Base-by-base conservation (phyloP, 2,113 vertebrate species). In the Arothron firmamentum region DNA sequence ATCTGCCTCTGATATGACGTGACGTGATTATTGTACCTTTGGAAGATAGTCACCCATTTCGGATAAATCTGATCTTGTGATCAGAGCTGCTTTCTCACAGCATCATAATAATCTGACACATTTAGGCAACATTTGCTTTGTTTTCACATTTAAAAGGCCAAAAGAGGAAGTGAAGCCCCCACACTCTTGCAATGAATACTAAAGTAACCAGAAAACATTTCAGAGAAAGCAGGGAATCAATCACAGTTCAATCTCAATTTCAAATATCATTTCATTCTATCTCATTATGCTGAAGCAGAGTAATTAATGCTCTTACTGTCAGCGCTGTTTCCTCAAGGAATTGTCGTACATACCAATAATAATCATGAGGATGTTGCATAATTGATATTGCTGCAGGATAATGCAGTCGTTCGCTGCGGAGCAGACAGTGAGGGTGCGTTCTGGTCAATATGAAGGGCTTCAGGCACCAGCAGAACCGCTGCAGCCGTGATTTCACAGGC, bases 251-350 rank as follows among this genome's bases (percentile, higher is more conserved):
- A 25, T 63, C 65, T 70, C 48, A 54, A 52, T 70, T 66, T 59
- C 31, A 56, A 56, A 45, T 59, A 69, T 79, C 66, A 65, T 54
- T 80, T 73, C 31, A 56, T 77, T 68, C n/a, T 54, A 59, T 67
- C 49, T 73, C 62, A 75, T 84, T 76, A 72, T 16, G 66, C 51
- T 60, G 13, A 5, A 50, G 45, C 57, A 4, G 3, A 61, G 64
- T 72, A 69, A 83, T 74, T 63, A 57, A 48, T 73, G 62, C 65
- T 70, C 84, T 68, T 42, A 65, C 74, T 38, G 34, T 38, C 54
- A 54, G 45, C 59, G 65, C 18, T 43, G 43, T 47, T 46, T 25
- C 53, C 64, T 59, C 19, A 63, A 52, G 62, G 43, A 61, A 60
- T 67, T 72, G 61, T 77, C 42, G 31, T 52, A 41, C 64, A 20